Evolutionary conservation across 2,888 invertebrate genomes (phyloP), one percentile per base, ranked within the genome.

Genomic region (Lordiphosa fenestrarum): DNA sequence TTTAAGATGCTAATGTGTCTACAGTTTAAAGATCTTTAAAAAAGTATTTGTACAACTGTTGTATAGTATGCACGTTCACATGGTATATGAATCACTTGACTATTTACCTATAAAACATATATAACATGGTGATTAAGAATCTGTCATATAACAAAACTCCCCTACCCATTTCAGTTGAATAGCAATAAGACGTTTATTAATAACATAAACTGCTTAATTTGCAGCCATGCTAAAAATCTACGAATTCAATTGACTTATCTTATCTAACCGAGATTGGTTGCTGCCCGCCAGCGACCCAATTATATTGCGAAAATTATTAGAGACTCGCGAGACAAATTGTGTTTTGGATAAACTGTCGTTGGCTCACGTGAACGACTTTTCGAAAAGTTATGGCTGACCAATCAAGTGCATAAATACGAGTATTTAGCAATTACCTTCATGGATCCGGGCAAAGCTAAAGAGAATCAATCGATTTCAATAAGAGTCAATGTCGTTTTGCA

Each of bases 321-420:
- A 23, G 66, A 56, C 58, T 81, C 58, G 73, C 61, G 50, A 69
- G 72, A 84, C 75, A 77, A 82, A 84, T 77, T 84, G 80, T 66
- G 68, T 66, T 64, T 74, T 62, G 62, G 53, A 56, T 56, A 62
- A 54, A 50, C 41, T 52, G 13, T 70, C 84, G 61, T 52, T 77
- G 52, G 61, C 59, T 84, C 78, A 62, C 58, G 66, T 66, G 66
- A 65, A 85, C 85, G 63, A 75, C 85, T 80, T 80, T 85, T 81
- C 44, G 73, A 67, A 68, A 40, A 47, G 55, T 36, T 47, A 25
- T 35, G 23, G 44, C 49, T 30, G 56, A 56, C 23, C 42, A 65
- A 63, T 74, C 78, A 65, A 69, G 41, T 68, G 77, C 66, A 69
- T 56, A 66, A 58, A 70, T 70, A 70, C 50, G 60, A 55, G 73